Evolutionary conservation across 2,888 invertebrate genomes (phyloP), one percentile per base, ranked within the genome.

Genomic region (Cephus pygmeus): DNA sequence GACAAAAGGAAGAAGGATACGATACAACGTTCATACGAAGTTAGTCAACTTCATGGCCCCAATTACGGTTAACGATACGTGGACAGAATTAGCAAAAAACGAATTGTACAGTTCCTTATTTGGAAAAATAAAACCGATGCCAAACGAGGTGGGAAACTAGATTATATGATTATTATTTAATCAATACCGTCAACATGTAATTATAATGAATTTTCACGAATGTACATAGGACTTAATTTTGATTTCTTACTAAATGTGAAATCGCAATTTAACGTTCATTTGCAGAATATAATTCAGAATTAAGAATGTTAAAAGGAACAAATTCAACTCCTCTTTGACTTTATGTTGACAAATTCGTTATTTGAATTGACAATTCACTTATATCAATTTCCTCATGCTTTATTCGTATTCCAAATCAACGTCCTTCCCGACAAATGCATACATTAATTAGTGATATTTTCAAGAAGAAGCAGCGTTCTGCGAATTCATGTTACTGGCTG

Each of bases 31-130:
- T 1, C 97, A 97, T 90, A 94, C 95, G 76, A 96, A 97, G 89
- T 91, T 98, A 76, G 95, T 98, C 0, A 98, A 97, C 92, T 98
- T 96, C 89, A 97, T 98, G 97, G 97, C 97, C 1, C 96, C 98
- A 0, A 91, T 93, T 68, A 94, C 95, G 83, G 93, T 94, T 73
- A 92, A 93, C 79, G 92, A 91, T 23, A 92, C 92, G 0, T 97
- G 97, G 96, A 94, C 95, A 2, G 96, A 97, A 82, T 95, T 95
- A 76, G 96, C 96, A 11, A 96, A 95, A 88, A 94, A 94, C 89
- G 97, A 98, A 90, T 91, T 98, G 79, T 97, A 94, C 88, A 95
- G 93, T 90, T 98, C 98, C 0, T 91, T 98, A 78, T 98, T 98
- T 92, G 96, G 96, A 15, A 95, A 91, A 88, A 89, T 87, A 69